These are phyloP conservation scores for Pogonomyrmex barbatus DNA, from an alignment of 1,140 invertebrate genomes.

Conservation along the genomic window DNA sequence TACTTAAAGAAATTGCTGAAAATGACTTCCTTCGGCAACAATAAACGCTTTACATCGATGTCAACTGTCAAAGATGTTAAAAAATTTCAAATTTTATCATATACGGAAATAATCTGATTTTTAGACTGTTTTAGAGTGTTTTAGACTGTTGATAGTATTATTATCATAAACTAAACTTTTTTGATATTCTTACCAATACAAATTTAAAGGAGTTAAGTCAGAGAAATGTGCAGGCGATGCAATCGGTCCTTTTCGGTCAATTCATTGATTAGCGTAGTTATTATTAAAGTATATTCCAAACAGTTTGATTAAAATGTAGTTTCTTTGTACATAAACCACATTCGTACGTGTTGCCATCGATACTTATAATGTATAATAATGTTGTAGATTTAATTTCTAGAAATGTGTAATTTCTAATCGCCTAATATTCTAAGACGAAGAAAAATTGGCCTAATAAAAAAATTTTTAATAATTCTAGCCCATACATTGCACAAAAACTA, in stretches of 20 bases:
- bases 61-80: background rate
- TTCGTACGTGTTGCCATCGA: background rate
- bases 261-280: background rate
- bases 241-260: background rate
- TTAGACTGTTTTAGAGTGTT: background rate
- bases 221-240: background rate
- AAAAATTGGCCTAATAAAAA: conserved; percentile 1
- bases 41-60: background rate
- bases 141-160: background rate
- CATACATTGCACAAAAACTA: background rate
- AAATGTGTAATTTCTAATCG: conserved; percentile 5
- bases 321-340: background rate
- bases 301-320: background rate
- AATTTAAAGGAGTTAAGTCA: no score
- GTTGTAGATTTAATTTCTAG: background rate
- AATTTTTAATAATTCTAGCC: background rate
- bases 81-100: background rate
- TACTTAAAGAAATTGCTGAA: background rate
- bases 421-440: background rate
- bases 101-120: background rate
- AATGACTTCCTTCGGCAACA: background rate
- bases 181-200: background rate
- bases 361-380: background rate
- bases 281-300: background rate
- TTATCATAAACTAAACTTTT: conserved; percentile 3